Conservation (phyloP, 2,797 vertebrate genomes). For the Microcaecilia unicolor region DNA sequence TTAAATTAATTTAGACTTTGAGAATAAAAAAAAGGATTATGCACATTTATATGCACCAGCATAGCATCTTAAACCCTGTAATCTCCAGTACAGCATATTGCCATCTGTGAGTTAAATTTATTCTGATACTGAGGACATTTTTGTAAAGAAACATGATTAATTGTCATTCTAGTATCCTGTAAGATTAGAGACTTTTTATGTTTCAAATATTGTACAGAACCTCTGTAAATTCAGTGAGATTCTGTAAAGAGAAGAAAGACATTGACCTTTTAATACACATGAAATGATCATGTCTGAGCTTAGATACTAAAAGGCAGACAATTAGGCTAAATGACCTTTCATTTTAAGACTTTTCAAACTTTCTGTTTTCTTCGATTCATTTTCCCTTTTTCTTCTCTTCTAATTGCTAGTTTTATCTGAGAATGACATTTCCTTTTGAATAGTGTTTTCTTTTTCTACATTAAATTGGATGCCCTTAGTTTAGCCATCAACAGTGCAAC, state of each 20-base stretch:
- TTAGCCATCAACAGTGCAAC: background rate
- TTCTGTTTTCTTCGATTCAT: background rate
- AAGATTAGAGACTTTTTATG: background rate
- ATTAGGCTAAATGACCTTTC: background rate
- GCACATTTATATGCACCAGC: too few relatives aligned
- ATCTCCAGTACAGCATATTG: background rate
- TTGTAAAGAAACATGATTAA: background rate
- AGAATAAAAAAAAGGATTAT: too few relatives aligned
- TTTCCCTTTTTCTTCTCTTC: conserved; percentile 1
- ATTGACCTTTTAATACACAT: background rate
- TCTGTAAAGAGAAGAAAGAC: background rate
- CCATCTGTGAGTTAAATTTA: background rate
- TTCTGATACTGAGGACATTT: background rate
- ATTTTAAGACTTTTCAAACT: background rate
- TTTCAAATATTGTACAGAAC: background rate
- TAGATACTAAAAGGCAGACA: background rate
- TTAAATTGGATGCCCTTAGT: background rate
- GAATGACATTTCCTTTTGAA: background rate
- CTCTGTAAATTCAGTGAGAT: background rate
- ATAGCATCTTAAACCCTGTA: too few relatives aligned
- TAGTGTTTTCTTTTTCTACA: background rate
- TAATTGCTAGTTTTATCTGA: conserved; percentile 1
- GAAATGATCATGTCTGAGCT: background rate
- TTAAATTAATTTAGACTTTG: too few relatives aligned
- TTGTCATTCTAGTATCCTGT: background rate